Evolutionary conservation across 2,113 vertebrate genomes (phyloP), one percentile per base, ranked within the genome.

Genomic region (Rhabdornis inornatus): DNA sequence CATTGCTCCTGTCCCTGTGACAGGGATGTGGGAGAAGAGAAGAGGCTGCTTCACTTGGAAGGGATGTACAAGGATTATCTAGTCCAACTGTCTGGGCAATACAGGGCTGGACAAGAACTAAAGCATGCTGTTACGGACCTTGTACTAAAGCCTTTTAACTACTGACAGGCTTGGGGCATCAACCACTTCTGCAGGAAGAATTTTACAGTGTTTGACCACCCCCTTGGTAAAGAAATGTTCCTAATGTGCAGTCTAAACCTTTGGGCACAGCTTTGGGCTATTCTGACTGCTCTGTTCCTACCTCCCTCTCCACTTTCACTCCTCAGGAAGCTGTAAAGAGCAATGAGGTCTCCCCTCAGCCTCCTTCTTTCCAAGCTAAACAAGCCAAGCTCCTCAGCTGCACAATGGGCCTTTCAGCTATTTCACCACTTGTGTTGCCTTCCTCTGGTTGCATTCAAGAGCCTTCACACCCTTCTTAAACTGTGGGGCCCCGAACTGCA

Each of bases 51-150:
- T 49, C 8, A 1, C 18, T 57, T 35, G 15, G 20, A 49, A 47
- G 15, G 7, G 14, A 33, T 35, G 12, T 27, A 11, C 15, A 27
- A 2, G 0, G 0, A 72, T 44, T 6, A 10, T 17, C n/a, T 35
- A 37, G 18, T 52, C 25, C 65, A 70, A 15, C 9, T 50, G 12
- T 64, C 24, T 75, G 23, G 75, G 8, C 9, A 42, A 0, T 4
- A 45, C 11, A 55, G 25, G 55, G 14, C 12, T 82, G 47, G 47
- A 53, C 10, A 63, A 71, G 50, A 45, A 15, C 12, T 59, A 40
- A 77, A 49, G 10, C 10, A 5, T 1, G 7, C 12, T 45, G 1
- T 50, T 86, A 25, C 50, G 55, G 44, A 10, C 65, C 21, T 64
- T 69, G 10, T 21, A 31, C 33, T 65, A 33, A 42, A 25, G 22